Evolutionary conservation across 1,140 invertebrate species (phyloP).

Genomic region (Heliothis virescens): DNA sequence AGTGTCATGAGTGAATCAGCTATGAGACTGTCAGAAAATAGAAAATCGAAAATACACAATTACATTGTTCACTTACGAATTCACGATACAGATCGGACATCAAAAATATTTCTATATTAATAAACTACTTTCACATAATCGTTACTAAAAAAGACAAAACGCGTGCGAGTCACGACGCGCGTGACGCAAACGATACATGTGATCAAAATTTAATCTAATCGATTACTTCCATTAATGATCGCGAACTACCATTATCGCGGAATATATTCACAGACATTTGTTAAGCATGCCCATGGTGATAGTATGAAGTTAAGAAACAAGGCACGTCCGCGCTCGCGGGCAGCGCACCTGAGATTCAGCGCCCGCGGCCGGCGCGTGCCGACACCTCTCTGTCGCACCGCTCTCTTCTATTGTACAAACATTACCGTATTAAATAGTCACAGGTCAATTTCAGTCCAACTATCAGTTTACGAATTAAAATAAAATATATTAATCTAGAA

Average conservation of each 20-base stretch:
- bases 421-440: constrained; percentile 62
- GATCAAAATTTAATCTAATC: constrained; percentile 67
- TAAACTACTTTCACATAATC: constrained; percentile 78
- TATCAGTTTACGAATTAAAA: constrained; percentile 56
- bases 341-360: constrained; percentile 78
- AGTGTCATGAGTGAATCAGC: constrained; percentile 70
- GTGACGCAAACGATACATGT: constrained; percentile 59
- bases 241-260: constrained; percentile 53
- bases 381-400: constrained; percentile 65
- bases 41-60: constrained; percentile 76
- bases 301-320: constrained; percentile 36
- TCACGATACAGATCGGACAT: constrained; percentile 83
- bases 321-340: constrained; percentile 49
- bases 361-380: constrained; percentile 62
- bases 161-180: constrained; percentile 64
- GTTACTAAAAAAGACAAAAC: constrained; percentile 73
- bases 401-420: constrained; percentile 58
- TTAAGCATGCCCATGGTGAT: constrained; percentile 53
- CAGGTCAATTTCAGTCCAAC: constrained; percentile 71
- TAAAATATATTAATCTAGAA: constrained; percentile 53
- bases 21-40: constrained; percentile 75
- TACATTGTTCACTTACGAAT: constrained; percentile 74
- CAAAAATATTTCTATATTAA: constrained; percentile 84
- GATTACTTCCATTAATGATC: constrained; percentile 58
- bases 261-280: constrained; percentile 54